Percentiles rank a stretch among this genome's conserved stretches.
phyloP scores from a whole-genome alignment of 2,113 vertebrate genomes.

The western clawed frog (Xenopus tropicalis) region DNA sequence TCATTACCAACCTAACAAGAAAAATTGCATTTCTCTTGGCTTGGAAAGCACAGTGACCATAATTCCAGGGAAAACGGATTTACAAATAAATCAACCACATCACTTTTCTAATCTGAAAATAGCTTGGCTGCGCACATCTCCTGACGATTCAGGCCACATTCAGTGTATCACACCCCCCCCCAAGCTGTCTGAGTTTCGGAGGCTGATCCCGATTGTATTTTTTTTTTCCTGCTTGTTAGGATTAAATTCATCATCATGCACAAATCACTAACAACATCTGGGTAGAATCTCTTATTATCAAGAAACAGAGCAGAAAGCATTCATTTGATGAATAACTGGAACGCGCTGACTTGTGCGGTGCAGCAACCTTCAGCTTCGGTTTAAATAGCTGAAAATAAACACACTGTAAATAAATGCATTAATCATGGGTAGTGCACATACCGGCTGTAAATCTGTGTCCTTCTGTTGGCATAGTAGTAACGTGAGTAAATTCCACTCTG shows the following conservation, averaged over 20 bases:
- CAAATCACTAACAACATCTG: slow-evolving; percentile 67
- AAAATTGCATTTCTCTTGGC: too few relatives aligned
- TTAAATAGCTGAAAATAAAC: too few relatives aligned
- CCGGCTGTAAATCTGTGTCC: too few relatives aligned
- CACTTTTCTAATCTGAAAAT: slow-evolving; percentile 49
- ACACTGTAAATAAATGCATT: too few relatives aligned
- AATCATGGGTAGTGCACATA: too few relatives aligned
- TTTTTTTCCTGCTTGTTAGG: slow-evolving; percentile 51
- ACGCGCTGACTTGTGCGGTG: too few relatives aligned
- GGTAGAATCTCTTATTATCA: slow-evolving; percentile 47
- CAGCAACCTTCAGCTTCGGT: too few relatives aligned
- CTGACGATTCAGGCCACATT: slow-evolving; percentile 47
- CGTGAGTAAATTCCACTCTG: too few relatives aligned
- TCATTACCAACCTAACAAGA: too few relatives aligned
- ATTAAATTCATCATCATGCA: slow-evolving; percentile 63
- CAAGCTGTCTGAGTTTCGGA: slow-evolving; percentile 46
- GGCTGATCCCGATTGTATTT: slow-evolving; percentile 45
- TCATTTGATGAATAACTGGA: too few relatives aligned
- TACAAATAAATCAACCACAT: slow-evolving; percentile 44
- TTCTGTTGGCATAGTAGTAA: too few relatives aligned
- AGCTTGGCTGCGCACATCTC: slow-evolving; percentile 40
- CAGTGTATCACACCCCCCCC: slow-evolving; percentile 6
- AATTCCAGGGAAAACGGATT: slow-evolving; percentile 34
- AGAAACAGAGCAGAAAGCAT: slow-evolving; percentile 51
- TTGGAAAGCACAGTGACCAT: neutral